Evolutionary conservation across 2,113 vertebrate species (phyloP), one percentile per base, ranked within the genome.

Genomic region (Hypocryptadius cinnamomeus): DNA sequence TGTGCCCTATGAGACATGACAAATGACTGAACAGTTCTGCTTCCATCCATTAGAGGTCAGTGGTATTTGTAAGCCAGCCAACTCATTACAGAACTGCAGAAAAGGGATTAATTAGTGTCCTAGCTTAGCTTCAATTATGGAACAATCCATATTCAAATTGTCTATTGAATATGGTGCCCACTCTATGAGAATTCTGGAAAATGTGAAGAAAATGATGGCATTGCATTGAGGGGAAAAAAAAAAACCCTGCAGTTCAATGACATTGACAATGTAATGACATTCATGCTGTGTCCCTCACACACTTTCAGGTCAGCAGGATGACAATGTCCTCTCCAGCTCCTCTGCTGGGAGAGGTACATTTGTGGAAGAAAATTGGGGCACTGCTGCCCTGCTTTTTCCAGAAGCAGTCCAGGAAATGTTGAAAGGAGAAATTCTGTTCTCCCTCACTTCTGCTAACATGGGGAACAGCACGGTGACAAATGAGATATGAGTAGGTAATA

Each of bases 11-110:
- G 76, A 93, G 71, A 94, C 87, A 95, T 91, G 95, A 96, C 87
- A 92, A 96, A 91, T 92, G 94, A 92, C 79, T 61, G 59, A 89
- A 92, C 71, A 91, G 76, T 92, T 94, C 94, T 94, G 90, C 93
- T 91, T 68, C 79, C 76, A 94, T 86, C 94, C 96, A 37, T 96
- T 92, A 94, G 95, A 96, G 95, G 94, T 96, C 95, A 96, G 87
- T 94, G 91, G 94, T 91, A 94, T 81, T 95, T 96, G 89, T 94
- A 94, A 92, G 39, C 44, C 68, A 87, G 94, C 95, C 96, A 96
- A 96, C 89, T 96, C 89, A 95, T 96, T 94, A 96, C 81, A 85
- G 82, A 73, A 27, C 74, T 15, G 35, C 79, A 83, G 89, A 71
- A 91, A 87, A 80, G 51, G 94, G 91, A 96, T 94, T 94, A 96